Evolutionary conservation across 2,888 invertebrate genomes (phyloP).

Genomic region (Agonopterix alstromeriana): DNA sequence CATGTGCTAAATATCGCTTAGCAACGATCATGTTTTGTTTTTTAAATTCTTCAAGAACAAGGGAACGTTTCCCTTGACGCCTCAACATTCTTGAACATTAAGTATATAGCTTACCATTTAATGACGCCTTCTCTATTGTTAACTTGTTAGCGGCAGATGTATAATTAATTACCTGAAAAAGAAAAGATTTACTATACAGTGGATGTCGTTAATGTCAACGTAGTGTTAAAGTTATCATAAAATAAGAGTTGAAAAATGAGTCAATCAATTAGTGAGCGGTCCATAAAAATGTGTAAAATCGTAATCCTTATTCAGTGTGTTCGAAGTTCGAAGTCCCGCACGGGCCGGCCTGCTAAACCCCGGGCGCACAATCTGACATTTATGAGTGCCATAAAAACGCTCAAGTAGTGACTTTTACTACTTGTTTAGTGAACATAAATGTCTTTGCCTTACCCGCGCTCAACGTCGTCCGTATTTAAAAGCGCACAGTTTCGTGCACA

Average conservation of each 20-base stretch:
- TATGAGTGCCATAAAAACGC: conserved; percentile 78
- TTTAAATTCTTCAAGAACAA: conserved; percentile 9
- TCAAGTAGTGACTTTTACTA: conserved; percentile 79
- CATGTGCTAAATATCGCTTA: conserved; percentile 15
- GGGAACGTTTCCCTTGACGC: conserved; percentile 6
- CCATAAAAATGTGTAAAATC: conserved; percentile 22
- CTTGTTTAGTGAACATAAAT: conserved; percentile 79
- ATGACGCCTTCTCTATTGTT: conserved; percentile 33
- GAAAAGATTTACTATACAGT: conserved; percentile 28
- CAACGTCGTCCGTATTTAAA: conserved; percentile 75
- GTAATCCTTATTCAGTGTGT: conserved; percentile 28
- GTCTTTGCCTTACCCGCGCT: conserved; percentile 75
- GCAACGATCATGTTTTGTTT: conserved; percentile 10
- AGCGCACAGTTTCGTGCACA: conserved; percentile 72
- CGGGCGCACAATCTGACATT: conserved; percentile 76
- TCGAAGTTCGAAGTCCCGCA: conserved; percentile 27
- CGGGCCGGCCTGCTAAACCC: conserved; percentile 56
- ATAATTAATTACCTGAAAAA: conserved; percentile 60
- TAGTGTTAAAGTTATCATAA: conserved; percentile 22
- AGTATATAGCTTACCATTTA: conserved; percentile 43
- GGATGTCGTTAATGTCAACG: conserved; percentile 22
- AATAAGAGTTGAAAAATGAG: conserved; percentile 38
- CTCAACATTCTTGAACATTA: conserved; percentile 2
- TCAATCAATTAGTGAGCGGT: conserved; percentile 53
- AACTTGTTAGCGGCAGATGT: conserved; percentile 31